Evolutionary conservation across 2,797 vertebrate species (phyloP).

Genomic region (Alcedo atthis): DNA sequence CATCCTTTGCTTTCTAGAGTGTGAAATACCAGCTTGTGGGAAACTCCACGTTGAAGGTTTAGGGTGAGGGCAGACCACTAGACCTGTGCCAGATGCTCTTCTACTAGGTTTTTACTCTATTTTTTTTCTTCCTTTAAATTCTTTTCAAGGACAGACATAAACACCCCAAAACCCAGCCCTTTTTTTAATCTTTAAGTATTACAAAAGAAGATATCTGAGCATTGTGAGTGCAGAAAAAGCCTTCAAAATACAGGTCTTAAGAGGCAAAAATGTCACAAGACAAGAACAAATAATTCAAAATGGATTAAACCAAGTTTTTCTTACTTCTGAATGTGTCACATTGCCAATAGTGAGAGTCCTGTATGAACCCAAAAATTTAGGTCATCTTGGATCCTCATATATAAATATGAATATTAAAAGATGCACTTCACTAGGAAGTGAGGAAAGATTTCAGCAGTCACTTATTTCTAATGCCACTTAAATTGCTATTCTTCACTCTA

Average conservation of each 20-base stretch:
- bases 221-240: neutral
- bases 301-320: neutral
- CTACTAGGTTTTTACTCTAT: too few species aligned
- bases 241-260: neutral
- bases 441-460: neutral
- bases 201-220: neutral
- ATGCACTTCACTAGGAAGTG: neutral
- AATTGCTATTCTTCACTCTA: neutral
- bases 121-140: neutral
- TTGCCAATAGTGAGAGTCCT: neutral
- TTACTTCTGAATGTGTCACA: neutral
- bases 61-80: too few species aligned
- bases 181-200: neutral
- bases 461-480: neutral
- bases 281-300: neutral
- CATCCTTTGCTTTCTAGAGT: neutral
- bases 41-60: neutral
- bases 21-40: neutral
- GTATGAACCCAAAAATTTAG: neutral
- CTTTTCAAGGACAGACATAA: neutral
- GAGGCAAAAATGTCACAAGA: neutral
- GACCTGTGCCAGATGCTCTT: too few species aligned
- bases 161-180: rapidly evolving
- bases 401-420: neutral
- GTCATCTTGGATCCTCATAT: neutral